Percentiles rank a stretch among this genome's conserved stretches.
These are phyloP conservation scores for Tinea trinotella DNA, from an alignment of 2,888 invertebrate genomes.

Conservation along the genomic window DNA sequence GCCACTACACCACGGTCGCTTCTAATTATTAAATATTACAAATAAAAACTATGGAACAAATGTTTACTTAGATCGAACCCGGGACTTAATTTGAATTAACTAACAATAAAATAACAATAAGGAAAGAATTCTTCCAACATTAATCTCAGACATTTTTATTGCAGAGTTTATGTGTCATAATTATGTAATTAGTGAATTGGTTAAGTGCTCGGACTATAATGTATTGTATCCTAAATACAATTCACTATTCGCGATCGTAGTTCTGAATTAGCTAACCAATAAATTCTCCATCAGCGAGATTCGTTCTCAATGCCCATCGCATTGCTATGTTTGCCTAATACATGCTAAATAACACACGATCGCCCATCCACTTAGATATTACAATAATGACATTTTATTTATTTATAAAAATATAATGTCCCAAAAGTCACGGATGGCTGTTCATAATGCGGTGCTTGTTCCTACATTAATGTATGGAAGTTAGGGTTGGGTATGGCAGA, in stretches of 20 bases:
- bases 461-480: too few species aligned
- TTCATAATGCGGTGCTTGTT: background rate
- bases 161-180: background rate
- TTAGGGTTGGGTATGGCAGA: too few species aligned
- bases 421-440: background rate
- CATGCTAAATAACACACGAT: background rate
- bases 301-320: constrained; percentile 9
- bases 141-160: too few species aligned
- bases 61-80: too few species aligned
- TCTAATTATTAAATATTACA: too few species aligned
- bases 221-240: background rate
- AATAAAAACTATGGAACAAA: too few species aligned
- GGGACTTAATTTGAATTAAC: too few species aligned
- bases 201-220: background rate
- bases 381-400: background rate
- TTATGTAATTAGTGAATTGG: background rate
- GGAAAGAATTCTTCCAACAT: too few species aligned
- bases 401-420: background rate
- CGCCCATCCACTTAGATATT: background rate
- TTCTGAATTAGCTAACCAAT: constrained; percentile 11
- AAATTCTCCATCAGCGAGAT: constrained; percentile 18
- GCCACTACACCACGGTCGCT: too few species aligned
- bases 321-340: constrained; percentile 4
- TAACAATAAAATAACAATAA: too few species aligned
- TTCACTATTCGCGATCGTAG: constrained; percentile 1